phyloP scores from a whole-genome alignment of 2,888 invertebrate genomes.

The Euzophera pinguis region DNA sequence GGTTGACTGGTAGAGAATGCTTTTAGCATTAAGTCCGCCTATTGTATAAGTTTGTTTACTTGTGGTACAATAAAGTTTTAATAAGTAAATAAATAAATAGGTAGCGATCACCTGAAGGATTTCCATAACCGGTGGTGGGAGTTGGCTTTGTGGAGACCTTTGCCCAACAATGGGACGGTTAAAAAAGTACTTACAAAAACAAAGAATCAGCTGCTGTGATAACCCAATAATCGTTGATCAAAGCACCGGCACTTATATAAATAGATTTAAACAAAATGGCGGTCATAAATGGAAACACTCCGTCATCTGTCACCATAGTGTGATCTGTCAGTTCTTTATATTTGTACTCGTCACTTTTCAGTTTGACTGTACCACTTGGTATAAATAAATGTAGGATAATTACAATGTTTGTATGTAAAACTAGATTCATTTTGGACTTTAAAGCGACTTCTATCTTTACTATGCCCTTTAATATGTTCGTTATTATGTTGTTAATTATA shows the following conservation, averaged over 20 bases:
- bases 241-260: constrained; percentile 55
- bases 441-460: background rate
- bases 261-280: constrained; percentile 48
- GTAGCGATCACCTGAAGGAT: too few species aligned
- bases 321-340: constrained; percentile 38
- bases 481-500: too few species aligned
- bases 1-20: too few species aligned
- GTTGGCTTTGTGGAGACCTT: too few species aligned
- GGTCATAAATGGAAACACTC: constrained; percentile 55
- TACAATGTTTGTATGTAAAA: background rate
- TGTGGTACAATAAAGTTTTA: too few species aligned
- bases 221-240: constrained; percentile 57
- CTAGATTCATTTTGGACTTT: background rate
- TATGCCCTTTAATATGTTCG: too few species aligned
- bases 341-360: background rate
- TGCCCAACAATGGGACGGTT: too few species aligned
- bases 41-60: too few species aligned
- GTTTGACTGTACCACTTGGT: too few species aligned
- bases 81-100: too few species aligned
- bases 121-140: too few species aligned
- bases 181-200: constrained; percentile 55
- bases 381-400: background rate
- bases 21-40: too few species aligned
- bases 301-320: constrained; percentile 36
- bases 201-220: constrained; percentile 57